Base-by-base conservation (phyloP, 92 coral and sea anemone species). In the Palythoa grandis region DNA sequence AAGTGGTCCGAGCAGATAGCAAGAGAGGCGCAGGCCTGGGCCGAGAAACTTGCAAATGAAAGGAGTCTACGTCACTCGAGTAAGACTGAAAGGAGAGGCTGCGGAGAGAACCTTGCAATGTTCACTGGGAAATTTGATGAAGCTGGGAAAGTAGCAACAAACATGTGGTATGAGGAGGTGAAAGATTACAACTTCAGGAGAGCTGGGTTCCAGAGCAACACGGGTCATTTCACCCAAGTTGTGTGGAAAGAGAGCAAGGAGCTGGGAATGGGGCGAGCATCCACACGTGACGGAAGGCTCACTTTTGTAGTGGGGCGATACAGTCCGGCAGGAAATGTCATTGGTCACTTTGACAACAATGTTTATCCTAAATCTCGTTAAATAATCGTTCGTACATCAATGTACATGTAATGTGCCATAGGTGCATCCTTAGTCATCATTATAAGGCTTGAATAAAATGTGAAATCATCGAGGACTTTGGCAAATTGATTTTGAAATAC, bases 31-130 rank as follows among this genome's bases (percentile, higher is more conserved):
- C 98, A 96, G 71, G 88, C 82, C 83, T 96, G 98, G 99, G 99
- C 99, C 43, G 94, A 96, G 84, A 95, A 93, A 83, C 92, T 96
- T 12, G 99, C 98, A 47, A 89, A 92, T n/a, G 94, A 92, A 20
- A 90, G 95, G 1, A 90, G 87, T 57, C 90, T 95, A 25, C 98
- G 92, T 54, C 95, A 92, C 78, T 85, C 93, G 15, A 79, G 87
- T 29, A 89, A 92, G 22, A 47, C 80, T 17, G 98, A 93, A n/a
- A 86, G 98, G 72, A 80, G 90, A 17, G 95, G 90, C 11, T 92
- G 93, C n/a, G 99, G 99, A 25, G 99, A 96, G 73, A 96, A 96
- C 72, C 72, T 96, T 22, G 98, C 98, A 24, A 94, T 93, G 93
- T 91, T 95, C 71, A 88, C 96, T 5, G 98, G 95, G 38, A 92